phyloP scores from a whole-genome alignment of 2,113 vertebrate species.

The Caloenas nicobarica region DNA sequence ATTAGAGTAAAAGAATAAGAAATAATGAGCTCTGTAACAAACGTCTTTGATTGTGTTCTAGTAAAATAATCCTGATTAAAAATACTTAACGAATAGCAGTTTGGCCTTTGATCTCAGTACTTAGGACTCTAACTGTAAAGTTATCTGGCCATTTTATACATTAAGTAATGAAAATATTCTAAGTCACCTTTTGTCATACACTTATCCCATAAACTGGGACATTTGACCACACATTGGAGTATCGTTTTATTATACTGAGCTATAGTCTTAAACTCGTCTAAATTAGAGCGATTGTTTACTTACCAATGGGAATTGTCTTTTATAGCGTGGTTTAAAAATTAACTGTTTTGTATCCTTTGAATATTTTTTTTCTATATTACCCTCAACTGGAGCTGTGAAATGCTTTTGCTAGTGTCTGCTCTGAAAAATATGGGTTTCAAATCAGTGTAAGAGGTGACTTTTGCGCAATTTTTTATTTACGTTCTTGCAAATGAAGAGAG shows the following conservation, averaged over 20 bases:
- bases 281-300: background rate
- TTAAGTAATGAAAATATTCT: conserved; percentile 29
- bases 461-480: background rate
- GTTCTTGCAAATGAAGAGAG: background rate
- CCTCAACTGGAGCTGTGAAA: background rate
- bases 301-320: background rate
- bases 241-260: background rate
- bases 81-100: background rate
- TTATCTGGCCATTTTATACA: background rate
- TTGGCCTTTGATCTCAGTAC: conserved; percentile 12
- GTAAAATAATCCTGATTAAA: conserved; percentile 49
- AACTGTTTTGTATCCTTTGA: background rate
- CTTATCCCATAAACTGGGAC: background rate
- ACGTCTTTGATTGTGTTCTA: conserved; percentile 22
- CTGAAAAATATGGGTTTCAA: background rate
- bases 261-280: background rate
- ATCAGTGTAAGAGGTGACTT: background rate
- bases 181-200: background rate
- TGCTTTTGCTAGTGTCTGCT: background rate
- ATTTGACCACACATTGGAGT: background rate
- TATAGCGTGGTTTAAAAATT: background rate
- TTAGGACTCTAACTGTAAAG: background rate
- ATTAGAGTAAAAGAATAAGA: conserved; percentile 16
- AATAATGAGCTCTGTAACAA: conserved; percentile 51
- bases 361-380: background rate